Base-by-base conservation (phyloP, 2,888 invertebrate species). In the Drosophila borborema region DNA sequence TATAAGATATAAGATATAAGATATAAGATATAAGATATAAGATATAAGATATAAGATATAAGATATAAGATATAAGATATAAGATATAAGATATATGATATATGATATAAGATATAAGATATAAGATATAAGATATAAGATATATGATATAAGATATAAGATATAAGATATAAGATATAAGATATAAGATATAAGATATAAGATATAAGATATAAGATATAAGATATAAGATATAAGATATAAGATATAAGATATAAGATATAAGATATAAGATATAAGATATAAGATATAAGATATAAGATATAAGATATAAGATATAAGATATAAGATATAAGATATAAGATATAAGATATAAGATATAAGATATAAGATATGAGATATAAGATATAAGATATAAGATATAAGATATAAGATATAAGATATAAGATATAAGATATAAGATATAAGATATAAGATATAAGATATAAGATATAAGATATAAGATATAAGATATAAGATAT, bases 1-100 rank as follows among this genome's bases (percentile, higher is more conserved):
- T 55, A 41, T 41, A 56, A 18, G 43, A 43, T 23, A 43, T 56
- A 18, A 28, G 56, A 43, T 34, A 56, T 56, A 31, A 18, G 56
- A 56, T 48, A 28, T 48, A 48, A 48, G 28, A 48, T 48, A 48
- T 48, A 48, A 28, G 48, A 48, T 48, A 28, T 28, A 28, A 48
- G 48, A 16, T 28, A 48, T 40, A 46, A 49, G 31, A 31, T 49
- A 49, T 49, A 49, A 49, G 31, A 31, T 49, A 49, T 49, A 28
- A 48, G 49, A 49, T 31, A 49, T 49, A n/a, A n/a, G 49, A 31
- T 49, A 49, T 49, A 49, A 49, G 28, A 49, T 49, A 49, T 49
- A 49, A 49, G 49, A 49, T 49, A 49, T 49, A 34, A 31, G 49
- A 31, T 49, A 49, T 49, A 49, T 31, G 31, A 31, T 49, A 31